Conservation (phyloP, 2,113 vertebrate species). For the Myotis yumanensis region DNA sequence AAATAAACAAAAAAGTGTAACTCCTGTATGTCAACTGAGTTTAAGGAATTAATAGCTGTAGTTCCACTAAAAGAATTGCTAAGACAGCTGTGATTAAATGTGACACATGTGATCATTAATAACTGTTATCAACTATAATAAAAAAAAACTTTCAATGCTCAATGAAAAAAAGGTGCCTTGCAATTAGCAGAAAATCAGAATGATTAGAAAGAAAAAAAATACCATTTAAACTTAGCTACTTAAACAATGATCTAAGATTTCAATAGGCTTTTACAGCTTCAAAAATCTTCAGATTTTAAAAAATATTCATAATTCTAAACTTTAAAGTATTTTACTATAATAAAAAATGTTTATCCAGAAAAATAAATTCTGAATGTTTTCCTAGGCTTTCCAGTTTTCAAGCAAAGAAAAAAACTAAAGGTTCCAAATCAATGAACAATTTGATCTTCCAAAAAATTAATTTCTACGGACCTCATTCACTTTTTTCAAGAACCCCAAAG, state of each 20-base stretch:
- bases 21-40: not conserved
- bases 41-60: conserved; percentile 66
- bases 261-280: conserved; percentile 27
- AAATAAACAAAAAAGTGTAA: conserved; percentile 71
- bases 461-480: conserved; percentile 29
- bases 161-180: conserved; percentile 46
- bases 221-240: conserved; percentile 45
- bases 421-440: conserved; percentile 29
- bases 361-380: not conserved
- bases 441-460: conserved; percentile 39
- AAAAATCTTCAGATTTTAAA: conserved; percentile 42
- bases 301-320: conserved; percentile 6
- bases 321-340: not conserved
- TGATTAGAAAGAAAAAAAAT: conserved; percentile 51
- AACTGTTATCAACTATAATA: conserved; percentile 11
- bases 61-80: conserved; percentile 57
- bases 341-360: conserved; percentile 51
- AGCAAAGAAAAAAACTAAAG: conserved; percentile 11
- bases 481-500: conserved; percentile 39
- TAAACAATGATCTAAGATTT: conserved; percentile 49
- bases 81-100: conserved; percentile 71
- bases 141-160: conserved; percentile 26
- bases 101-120: conserved; percentile 18
- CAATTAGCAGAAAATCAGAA: conserved; percentile 63
- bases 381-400: conserved; percentile 6